A percentile compares a stretch with the other conserved stretches of the same genome.
phyloP scores from a whole-genome alignment of 2,888 invertebrate genomes.

The Dione vanillae region DNA sequence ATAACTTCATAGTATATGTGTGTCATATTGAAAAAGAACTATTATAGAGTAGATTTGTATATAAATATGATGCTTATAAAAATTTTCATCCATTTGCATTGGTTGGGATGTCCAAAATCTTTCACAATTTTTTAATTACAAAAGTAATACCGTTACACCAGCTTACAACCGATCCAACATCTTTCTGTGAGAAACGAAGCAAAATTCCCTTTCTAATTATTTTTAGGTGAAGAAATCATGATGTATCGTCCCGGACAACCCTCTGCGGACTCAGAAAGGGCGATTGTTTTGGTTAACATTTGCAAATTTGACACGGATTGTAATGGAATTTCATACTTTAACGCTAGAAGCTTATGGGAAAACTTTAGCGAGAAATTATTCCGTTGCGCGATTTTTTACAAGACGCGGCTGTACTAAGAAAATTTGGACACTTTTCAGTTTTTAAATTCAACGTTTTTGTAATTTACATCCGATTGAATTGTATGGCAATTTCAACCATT shows the following conservation, averaged over 20 bases:
- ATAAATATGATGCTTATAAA: too few species aligned
- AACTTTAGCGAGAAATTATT: constrained; percentile 9
- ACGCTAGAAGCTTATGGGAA: constrained; percentile 6
- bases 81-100: too few species aligned
- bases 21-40: too few species aligned
- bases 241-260: constrained; percentile 29
- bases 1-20: too few species aligned
- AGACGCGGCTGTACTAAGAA: not conserved
- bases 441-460: too few species aligned
- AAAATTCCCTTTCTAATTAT: constrained; percentile 19
- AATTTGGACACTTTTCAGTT: not conserved
- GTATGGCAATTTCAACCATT: too few species aligned
- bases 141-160: too few species aligned
- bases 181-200: constrained; percentile 10
- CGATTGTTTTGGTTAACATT: constrained; percentile 38
- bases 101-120: too few species aligned
- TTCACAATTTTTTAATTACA: too few species aligned
- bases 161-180: not conserved
- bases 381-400: not conserved
- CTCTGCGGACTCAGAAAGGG: constrained; percentile 33
- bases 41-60: too few species aligned
- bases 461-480: not conserved
- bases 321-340: constrained; percentile 32
- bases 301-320: constrained; percentile 39
- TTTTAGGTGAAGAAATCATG: constrained; percentile 33